Evolutionary conservation across 2,797 vertebrate genomes (phyloP), one percentile per base, ranked within the genome.

Genomic region (Coilia nasus): DNA sequence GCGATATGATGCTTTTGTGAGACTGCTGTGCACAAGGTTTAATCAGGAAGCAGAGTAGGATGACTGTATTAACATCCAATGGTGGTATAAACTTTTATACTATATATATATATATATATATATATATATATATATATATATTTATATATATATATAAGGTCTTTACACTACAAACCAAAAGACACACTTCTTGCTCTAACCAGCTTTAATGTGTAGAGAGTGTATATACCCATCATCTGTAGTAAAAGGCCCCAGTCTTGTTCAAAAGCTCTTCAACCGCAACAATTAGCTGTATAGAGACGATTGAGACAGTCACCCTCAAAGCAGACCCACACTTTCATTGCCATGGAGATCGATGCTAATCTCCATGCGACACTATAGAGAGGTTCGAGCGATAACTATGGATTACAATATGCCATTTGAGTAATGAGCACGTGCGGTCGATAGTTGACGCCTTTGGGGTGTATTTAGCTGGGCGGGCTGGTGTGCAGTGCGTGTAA

Each of bases 401-500:
- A 92, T 89, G 91, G 92, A 91, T 93, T 90, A 90, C 89, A 92
- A 91, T 85, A 86, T 87, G 85, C 82, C 87, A 2, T 44, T 81
- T 44, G 89, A 81, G 91, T 91, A 94, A 94, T 91, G 91, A 93
- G 90, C 54, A 85, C 35, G 11, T 60, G 35, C 17, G 90, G 91
- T 94, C 93, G 21, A 95, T 95, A 92, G 86, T 85, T 93, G 93
- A 91, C 92, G 86, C 87, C 31, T 86, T 90, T 81, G 3, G 81
- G 86, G 44, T 85, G 50, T 90, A 89, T 83, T 92, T 90, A 85
- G 89, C 83, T 87, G 90, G 1, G 88, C 88, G 91, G 17, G 91
- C 88, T 91, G 85, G 90, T 91, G 90, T 93, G 88, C 88, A 90
- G 88, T 89, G 75, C 17, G 28, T 81, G 90, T 94, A 94, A 95